A percentile compares a stretch with the other conserved stretches of the same genome.
Evolutionary conservation across 2,113 vertebrate genomes (phyloP).

Genomic region (Ageneiosus marmoratus): DNA sequence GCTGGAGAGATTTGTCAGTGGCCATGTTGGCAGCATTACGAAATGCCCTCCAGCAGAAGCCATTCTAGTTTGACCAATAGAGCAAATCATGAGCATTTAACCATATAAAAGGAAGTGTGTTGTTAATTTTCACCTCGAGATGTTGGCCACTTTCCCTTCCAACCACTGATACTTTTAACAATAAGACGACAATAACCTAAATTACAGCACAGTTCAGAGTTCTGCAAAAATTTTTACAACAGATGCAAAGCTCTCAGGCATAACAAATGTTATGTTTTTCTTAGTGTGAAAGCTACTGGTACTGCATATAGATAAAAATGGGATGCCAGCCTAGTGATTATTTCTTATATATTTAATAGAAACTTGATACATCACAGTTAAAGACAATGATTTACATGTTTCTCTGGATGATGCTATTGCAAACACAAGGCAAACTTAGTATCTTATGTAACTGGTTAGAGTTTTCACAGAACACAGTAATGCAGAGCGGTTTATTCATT

Average conservation of each 20-base stretch:
- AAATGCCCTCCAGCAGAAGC: slow-evolving; percentile 58
- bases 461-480: background rate
- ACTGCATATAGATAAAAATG: background rate
- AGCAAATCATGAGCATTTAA: slow-evolving; percentile 67
- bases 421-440: background rate
- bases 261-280: background rate
- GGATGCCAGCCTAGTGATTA: too few species aligned
- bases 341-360: background rate
- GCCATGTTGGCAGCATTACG: slow-evolving; percentile 34
- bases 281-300: background rate
- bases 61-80: slow-evolving; percentile 55
- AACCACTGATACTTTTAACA: slow-evolving; percentile 25
- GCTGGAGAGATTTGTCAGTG: background rate
- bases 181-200: slow-evolving; percentile 20
- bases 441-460: background rate
- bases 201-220: slow-evolving; percentile 13
- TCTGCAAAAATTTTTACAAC: slow-evolving; percentile 18
- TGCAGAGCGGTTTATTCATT: background rate
- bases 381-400: background rate
- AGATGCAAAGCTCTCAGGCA: background rate
- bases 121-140: slow-evolving; percentile 41
- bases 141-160: slow-evolving; percentile 26
- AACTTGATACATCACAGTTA: background rate
- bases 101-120: slow-evolving; percentile 64
- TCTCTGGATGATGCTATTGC: background rate